These are phyloP conservation scores for Diplazon laetatorius DNA, from an alignment of 2,888 invertebrate genomes.

Conservation along the genomic window DNA sequence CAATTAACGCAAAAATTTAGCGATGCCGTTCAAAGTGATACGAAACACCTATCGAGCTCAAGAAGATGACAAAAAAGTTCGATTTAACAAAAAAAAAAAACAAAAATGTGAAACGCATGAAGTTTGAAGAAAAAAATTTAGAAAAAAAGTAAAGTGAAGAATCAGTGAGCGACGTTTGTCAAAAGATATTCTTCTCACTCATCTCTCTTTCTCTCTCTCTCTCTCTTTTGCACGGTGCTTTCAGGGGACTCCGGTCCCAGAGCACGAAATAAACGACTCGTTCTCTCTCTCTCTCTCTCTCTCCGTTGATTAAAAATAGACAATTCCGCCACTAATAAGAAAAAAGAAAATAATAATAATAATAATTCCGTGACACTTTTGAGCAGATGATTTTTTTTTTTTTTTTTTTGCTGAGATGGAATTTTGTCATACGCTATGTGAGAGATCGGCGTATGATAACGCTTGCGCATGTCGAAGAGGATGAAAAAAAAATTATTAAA, in stretches of 20 bases:
- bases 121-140: not conserved
- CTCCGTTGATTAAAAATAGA: slow-evolving; percentile 28
- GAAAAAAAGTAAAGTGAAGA: slow-evolving; percentile 4
- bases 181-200: slow-evolving; percentile 34
- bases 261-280: too few species aligned
- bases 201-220: slow-evolving; percentile 37
- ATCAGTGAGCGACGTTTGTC: slow-evolving; percentile 24
- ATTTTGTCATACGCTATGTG: slow-evolving; percentile 37
- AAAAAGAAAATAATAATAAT: too few species aligned
- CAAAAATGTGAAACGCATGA: not conserved
- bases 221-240: slow-evolving; percentile 37
- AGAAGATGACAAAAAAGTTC: not conserved
- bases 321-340: slow-evolving; percentile 25
- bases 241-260: too few species aligned
- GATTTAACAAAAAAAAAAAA: not conserved
- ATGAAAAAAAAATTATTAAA: not conserved
- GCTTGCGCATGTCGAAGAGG: slow-evolving; percentile 55
- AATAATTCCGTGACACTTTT: slow-evolving; percentile 30
- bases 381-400: too few species aligned
- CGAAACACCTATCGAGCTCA: too few species aligned
- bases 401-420: slow-evolving; percentile 20
- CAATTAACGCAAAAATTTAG: slow-evolving; percentile 46
- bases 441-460: slow-evolving; percentile 24
- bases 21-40: slow-evolving; percentile 1
- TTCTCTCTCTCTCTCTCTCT: too few species aligned